Evolutionary conservation across 1,140 invertebrate species (phyloP).

Genomic region (Cotesia glomerata): DNA sequence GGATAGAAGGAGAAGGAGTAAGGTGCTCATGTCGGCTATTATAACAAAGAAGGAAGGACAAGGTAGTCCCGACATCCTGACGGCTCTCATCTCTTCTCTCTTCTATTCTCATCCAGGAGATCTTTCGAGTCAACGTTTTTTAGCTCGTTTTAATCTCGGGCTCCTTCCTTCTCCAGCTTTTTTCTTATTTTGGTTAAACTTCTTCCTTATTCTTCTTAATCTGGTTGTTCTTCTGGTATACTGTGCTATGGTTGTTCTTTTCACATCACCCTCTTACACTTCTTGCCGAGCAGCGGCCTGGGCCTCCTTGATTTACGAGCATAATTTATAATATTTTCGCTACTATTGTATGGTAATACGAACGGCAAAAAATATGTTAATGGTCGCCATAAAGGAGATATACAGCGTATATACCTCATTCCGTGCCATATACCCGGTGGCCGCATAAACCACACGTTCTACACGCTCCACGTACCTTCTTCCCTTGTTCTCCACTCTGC

Average conservation of each 20-base stretch:
- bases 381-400: constrained; percentile 62
- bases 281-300: constrained; percentile 21
- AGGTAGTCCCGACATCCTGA: background rate
- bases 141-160: background rate
- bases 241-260: background rate
- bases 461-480: constrained; percentile 15
- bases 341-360: constrained; percentile 62
- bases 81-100: background rate
- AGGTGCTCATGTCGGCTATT: constrained; percentile 26
- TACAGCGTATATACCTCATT: constrained; percentile 58
- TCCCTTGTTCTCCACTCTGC: constrained; percentile 23
- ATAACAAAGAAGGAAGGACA: constrained; percentile 16
- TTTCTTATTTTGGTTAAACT: constrained; percentile 1
- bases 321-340: constrained; percentile 63
- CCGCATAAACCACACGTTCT: constrained; percentile 48
- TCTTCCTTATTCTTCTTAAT: constrained; percentile 6
- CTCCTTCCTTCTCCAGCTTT: constrained; percentile 5
- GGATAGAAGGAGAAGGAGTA: constrained; percentile 10
- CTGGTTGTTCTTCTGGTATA: background rate
- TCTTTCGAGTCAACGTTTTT: background rate
- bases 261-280: constrained; percentile 12
- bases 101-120: background rate
- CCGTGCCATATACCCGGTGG: constrained; percentile 53
- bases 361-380: constrained; percentile 62
- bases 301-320: constrained; percentile 54